Base-by-base conservation (phyloP, 2,113 vertebrate species). In the Syngnathus typhle region DNA sequence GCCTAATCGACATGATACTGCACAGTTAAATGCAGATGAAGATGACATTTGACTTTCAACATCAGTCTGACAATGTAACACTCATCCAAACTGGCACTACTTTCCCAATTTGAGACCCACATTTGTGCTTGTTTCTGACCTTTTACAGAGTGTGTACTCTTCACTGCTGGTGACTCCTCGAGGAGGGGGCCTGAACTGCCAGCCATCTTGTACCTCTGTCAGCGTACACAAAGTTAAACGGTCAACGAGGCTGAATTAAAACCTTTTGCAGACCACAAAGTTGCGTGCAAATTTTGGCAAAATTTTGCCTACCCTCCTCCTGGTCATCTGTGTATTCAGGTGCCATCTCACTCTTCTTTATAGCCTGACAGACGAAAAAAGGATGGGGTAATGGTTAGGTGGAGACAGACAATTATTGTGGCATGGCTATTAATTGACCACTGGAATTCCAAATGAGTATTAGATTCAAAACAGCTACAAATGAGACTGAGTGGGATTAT, bases 111-210 rank as follows among this genome's bases (percentile, higher is more conserved):
- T 62, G 18, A n/a, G n/a, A 11, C 36, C 36, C 37, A 32, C 27
- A 32, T 32, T n/a, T n/a, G 16, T 5, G 39, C 5, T 43, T 43
- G 13, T 2, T 43, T 9, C 7, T 73, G 93, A 98, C 96, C 95
- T 96, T 93, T 98, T 98, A 89, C 97, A 98, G 72, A 98, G 89
- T 0, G 95, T 98, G 81, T 99, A 99, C 60, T 98, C 97, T 84
- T 99, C 97, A 60, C 97, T 99, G 91, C 97, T 98, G 60, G 96
- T 99, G 85, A 99, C 94, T 70, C 97, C 97, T 85, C 97, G 81
- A 62, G 97, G 97, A 65, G 97, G 97, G 71, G 97, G 95, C 11
- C 97, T 93, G 89, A 96, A 99, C 88, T 94, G 94, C 97, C 97
- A 99, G 68, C 95, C 94, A 87, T 98, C 95, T 82, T 92, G 91